Evolutionary conservation across 2,113 vertebrate species (phyloP).

Genomic region (Promerops cafer): DNA sequence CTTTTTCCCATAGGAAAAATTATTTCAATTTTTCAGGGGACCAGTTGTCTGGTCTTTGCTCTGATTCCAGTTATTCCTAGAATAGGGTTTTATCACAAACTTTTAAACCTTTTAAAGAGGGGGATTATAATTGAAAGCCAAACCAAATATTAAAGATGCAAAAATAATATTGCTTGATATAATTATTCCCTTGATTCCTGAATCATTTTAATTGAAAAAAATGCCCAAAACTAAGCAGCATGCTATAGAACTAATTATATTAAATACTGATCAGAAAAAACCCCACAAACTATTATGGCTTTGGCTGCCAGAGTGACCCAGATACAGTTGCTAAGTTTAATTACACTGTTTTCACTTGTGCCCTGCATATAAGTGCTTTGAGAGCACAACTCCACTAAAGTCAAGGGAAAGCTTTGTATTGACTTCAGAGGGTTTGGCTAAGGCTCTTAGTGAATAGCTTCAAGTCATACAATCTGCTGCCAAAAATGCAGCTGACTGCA

Average conservation of each 20-base stretch:
- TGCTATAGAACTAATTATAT: neutral
- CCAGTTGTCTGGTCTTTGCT: neutral
- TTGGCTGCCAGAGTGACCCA: slow-evolving; percentile 15
- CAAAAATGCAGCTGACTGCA: slow-evolving; percentile 40
- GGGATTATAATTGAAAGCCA: neutral
- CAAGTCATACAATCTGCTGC: slow-evolving; percentile 6
- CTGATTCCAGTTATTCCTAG: neutral
- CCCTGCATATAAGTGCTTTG: neutral
- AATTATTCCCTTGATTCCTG: neutral
- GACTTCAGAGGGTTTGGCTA: slow-evolving; percentile 31
- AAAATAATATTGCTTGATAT: neutral
- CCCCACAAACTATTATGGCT: neutral
- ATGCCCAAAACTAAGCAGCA: neutral
- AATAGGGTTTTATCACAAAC: neutral
- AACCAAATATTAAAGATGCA: neutral
- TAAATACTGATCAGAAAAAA: neutral
- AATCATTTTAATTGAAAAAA: neutral
- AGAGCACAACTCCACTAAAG: slow-evolving; percentile 22
- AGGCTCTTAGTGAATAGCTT: slow-evolving; percentile 29
- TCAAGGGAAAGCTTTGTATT: slow-evolving; percentile 34
- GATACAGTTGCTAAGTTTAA: slow-evolving; percentile 26
- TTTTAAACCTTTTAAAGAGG: neutral
- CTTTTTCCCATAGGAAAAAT: neutral
- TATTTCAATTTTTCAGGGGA: neutral
- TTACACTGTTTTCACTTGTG: slow-evolving; percentile 25